These are phyloP conservation scores for Thyatira batis DNA, from an alignment of 2,888 invertebrate species.

Conservation along the genomic window DNA sequence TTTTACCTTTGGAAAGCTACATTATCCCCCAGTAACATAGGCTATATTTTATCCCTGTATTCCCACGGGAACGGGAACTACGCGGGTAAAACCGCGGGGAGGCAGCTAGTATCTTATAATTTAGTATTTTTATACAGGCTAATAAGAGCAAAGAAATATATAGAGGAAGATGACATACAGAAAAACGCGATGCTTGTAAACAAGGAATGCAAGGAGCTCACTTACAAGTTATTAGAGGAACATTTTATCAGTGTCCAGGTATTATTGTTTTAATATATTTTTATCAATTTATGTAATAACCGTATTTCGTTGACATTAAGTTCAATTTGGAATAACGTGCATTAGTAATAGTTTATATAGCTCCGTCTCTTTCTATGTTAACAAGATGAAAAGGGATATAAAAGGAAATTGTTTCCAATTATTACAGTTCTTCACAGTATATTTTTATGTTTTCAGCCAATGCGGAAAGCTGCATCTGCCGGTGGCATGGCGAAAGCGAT, in stretches of 20 bases:
- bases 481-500: conserved; percentile 89
- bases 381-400: too few species aligned
- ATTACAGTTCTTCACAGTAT: not conserved
- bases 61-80: too few species aligned
- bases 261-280: not conserved
- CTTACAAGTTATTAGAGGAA: conserved; percentile 92
- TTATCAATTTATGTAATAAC: too few species aligned
- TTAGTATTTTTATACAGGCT: conserved; percentile 81
- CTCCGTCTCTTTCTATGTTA: too few species aligned
- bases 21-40: too few species aligned
- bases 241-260: conserved; percentile 88
- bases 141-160: conserved; percentile 88
- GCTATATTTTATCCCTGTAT: too few species aligned
- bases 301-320: not conserved
- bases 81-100: too few species aligned
- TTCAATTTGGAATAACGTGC: not conserved
- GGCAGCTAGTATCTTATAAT: too few species aligned
- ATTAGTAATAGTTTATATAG: too few species aligned
- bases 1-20: too few species aligned
- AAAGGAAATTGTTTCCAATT: not conserved
- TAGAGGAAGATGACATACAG: conserved; percentile 96
- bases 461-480: conserved; percentile 85
- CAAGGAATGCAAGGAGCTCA: conserved; percentile 94
- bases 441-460: conserved; percentile 81
- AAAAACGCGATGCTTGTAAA: conserved; percentile 96